Evolutionary conservation across 2,797 vertebrate genomes (phyloP), one percentile per base, ranked within the genome.

Genomic region (Myotis myotis): DNA sequence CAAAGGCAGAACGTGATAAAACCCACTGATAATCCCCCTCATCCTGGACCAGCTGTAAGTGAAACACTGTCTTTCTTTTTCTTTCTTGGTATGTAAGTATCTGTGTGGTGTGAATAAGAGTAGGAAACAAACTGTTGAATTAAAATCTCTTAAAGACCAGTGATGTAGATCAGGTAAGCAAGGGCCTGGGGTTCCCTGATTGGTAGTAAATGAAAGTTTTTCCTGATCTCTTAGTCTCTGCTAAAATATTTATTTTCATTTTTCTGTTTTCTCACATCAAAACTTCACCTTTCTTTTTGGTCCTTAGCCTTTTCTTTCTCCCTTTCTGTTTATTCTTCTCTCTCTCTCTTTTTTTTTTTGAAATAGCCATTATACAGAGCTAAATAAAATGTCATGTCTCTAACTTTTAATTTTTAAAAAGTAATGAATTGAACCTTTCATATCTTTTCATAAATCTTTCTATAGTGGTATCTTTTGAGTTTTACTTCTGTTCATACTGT

Each of bases 31-130:
- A 99, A 99, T 96, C 98, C 99, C 1, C 90, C 96, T 66, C 98
- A 99, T 78, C 97, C 98, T 87, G 98, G 97, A 90, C 99, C 99
- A 91, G 97, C 98, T 38, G 99, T 99, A 98, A 99, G 99, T 98
- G 91, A 7, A 87, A 72, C 36, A 49, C 12, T 96, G 68, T 49
- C 25, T 57, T 64, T 53, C 10, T 2, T 23, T 84, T 66, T 74
- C 68, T 53, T 17, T 30, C 60, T 92, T 84, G 6, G n/a, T 33
- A 20, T 84, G 93, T 80, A 81, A 81, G 10, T 91, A n/a, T 64
- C 36, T 49, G 49, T 81, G 9, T 85, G 66, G 10, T 20, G 13
- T 68, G 70, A 62, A 20, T 86, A 78, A 68, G 44, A 76, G 9
- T 41, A 91, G 25, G 71, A 91, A 89, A 72, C 49, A 92, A 70